These are phyloP conservation scores for Callyntrura sp. DNA, from an alignment of 2,888 invertebrate species.

Conservation along the genomic window DNA sequence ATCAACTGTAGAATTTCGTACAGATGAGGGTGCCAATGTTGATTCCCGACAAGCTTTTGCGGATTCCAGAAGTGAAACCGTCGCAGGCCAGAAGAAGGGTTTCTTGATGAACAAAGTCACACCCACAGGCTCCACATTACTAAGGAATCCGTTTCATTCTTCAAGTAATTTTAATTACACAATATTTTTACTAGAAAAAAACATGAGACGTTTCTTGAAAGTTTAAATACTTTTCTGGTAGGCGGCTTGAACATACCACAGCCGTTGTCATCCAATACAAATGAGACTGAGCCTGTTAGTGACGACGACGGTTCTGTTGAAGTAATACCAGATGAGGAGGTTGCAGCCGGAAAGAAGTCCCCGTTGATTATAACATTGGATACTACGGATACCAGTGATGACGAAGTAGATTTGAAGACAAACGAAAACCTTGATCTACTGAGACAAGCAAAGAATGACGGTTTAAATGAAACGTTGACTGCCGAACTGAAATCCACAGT, in stretches of 20 bases:
- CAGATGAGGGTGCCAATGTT: too few species aligned
- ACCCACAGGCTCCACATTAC: too few species aligned
- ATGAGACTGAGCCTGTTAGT: conserved; percentile 25
- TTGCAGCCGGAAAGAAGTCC: conserved; percentile 6
- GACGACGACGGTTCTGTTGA: conserved; percentile 41
- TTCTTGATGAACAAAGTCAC: too few species aligned
- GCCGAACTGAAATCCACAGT: too few species aligned
- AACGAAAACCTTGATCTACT: neutral
- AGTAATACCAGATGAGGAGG: neutral
- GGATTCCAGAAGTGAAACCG: too few species aligned
- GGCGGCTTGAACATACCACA: neutral
- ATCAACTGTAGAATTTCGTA: too few species aligned
- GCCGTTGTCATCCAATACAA: neutral
- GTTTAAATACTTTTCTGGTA: neutral
- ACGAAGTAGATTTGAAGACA: neutral
- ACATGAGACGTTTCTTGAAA: neutral
- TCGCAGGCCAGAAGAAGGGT: too few species aligned
- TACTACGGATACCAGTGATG: conserved; percentile 48
- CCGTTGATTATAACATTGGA: conserved; percentile 55
- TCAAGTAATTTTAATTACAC: neutral
- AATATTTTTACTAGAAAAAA: neutral
- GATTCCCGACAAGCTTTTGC: too few species aligned
- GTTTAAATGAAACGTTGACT: neutral
- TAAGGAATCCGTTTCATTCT: too few species aligned
- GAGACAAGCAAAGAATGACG: neutral